These are phyloP conservation scores for Drosophila sulfurigaster DNA, from an alignment of 1,140 invertebrate genomes.

Conservation along the genomic window DNA sequence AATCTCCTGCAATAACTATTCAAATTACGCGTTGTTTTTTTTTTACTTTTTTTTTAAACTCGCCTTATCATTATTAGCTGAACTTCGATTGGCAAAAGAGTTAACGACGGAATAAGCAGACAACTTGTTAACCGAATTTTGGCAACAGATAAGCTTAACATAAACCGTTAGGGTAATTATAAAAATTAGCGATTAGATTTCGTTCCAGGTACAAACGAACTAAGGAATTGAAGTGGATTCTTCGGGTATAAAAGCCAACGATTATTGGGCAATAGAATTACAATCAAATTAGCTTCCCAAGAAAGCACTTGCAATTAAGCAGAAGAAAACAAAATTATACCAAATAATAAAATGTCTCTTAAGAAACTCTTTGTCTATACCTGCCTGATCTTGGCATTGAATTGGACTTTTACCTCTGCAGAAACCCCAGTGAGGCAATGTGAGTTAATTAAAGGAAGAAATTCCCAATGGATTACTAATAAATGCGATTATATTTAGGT, in stretches of 20 bases:
- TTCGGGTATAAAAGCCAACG: slow-evolving; percentile 33
- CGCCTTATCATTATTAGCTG: neutral
- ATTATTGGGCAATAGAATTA: slow-evolving; percentile 19
- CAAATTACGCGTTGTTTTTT: neutral
- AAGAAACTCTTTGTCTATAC: slow-evolving; percentile 25
- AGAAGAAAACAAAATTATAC: neutral
- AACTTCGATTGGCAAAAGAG: neutral
- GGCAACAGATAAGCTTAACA: slow-evolving; percentile 23
- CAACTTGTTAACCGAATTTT: slow-evolving; percentile 6
- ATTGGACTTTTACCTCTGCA: slow-evolving; percentile 26
- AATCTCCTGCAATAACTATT: neutral
- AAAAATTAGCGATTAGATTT: slow-evolving; percentile 58
- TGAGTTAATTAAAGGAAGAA: slow-evolving; percentile 31
- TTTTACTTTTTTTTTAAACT: too few species aligned
- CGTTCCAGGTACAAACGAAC: slow-evolving; percentile 47
- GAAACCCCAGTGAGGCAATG: slow-evolving; percentile 65
- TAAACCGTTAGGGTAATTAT: slow-evolving; percentile 13
- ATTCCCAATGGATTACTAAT: neutral
- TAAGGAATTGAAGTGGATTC: slow-evolving; percentile 9
- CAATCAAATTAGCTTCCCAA: slow-evolving; percentile 16
- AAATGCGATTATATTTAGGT: slow-evolving; percentile 25
- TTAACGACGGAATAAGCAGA: slow-evolving; percentile 5
- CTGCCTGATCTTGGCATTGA: slow-evolving; percentile 40
- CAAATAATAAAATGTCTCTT: slow-evolving; percentile 38
- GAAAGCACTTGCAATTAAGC: slow-evolving; percentile 8